These are phyloP conservation scores for Isurus oxyrinchus DNA, from an alignment of 2,113 vertebrate species.

Conservation along the genomic window DNA sequence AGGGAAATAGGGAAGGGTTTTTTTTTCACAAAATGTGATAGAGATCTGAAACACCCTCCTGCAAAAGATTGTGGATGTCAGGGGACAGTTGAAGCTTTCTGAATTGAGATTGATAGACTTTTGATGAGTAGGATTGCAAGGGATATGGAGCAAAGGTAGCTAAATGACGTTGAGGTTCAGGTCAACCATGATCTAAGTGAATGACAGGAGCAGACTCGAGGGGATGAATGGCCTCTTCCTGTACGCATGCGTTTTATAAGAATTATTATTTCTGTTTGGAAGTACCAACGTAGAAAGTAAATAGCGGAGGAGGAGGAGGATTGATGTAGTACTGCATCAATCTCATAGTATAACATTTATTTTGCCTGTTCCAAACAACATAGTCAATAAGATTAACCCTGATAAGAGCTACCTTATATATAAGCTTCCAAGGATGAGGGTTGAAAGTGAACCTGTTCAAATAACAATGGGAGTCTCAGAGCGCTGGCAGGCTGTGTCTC, in stretches of 20 bases:
- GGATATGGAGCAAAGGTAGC: background rate
- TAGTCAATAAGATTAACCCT: background rate
- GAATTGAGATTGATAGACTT: no score
- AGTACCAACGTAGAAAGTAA: background rate
- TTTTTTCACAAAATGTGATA: background rate
- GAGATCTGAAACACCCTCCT: no score
- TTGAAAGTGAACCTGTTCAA: background rate
- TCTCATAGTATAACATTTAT: background rate
- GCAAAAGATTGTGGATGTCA: no score
- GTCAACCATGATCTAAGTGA: background rate
- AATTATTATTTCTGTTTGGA: background rate
- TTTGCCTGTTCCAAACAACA: background rate
- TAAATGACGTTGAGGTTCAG: background rate
- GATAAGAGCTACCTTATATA: background rate
- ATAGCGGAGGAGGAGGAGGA: background rate
- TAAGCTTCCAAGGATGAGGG: background rate
- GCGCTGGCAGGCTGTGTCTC: background rate
- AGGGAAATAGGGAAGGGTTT: background rate
- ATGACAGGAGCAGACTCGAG: background rate
- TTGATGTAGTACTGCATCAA: background rate
- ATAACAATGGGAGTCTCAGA: background rate
- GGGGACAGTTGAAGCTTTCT: no score
- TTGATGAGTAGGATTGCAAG: no score
- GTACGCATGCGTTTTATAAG: background rate
- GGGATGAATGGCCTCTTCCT: background rate